phyloP scores from a whole-genome alignment of 2,797 vertebrate genomes.

The Chrosomus eos region DNA sequence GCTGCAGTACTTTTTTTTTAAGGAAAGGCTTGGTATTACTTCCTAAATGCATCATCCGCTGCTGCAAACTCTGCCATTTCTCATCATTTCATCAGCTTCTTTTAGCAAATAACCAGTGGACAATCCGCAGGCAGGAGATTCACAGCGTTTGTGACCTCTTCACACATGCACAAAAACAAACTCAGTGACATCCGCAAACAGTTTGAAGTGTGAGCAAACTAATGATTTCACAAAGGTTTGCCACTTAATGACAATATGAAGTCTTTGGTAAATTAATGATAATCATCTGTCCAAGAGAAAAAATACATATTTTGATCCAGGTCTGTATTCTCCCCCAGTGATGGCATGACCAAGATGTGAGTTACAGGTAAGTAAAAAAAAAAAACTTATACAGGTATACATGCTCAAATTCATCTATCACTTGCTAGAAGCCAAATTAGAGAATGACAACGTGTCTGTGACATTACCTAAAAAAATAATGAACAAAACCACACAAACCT shows the following conservation, averaged over 20 bases:
- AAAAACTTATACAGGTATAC: not conserved
- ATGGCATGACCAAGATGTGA: not conserved
- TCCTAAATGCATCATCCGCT: constrained; percentile 33
- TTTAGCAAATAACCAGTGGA: constrained; percentile 38
- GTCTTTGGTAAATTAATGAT: not conserved
- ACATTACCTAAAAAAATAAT: not conserved
- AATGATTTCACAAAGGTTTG: not conserved
- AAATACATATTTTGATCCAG: too few species aligned
- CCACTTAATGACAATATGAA: not conserved
- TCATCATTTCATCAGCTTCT: constrained; percentile 42
- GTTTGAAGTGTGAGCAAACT: not conserved
- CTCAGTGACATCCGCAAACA: not conserved
- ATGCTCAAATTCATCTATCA: not conserved
- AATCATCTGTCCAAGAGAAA: not conserved
- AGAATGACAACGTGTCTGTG: not conserved
- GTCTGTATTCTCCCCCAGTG: not conserved
- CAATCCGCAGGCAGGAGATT: constrained; percentile 25
- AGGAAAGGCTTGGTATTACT: constrained; percentile 10
- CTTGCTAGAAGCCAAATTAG: not conserved
- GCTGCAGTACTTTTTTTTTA: not conserved
- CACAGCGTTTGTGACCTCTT: not conserved
- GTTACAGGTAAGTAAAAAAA: not conserved
- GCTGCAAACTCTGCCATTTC: constrained; percentile 27
- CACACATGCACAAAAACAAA: constrained; percentile 14
- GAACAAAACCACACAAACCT: not conserved